These are phyloP conservation scores for Drosophila pseudoobscura DNA, from an alignment of 1,140 invertebrate genomes.

Conservation along the genomic window DNA sequence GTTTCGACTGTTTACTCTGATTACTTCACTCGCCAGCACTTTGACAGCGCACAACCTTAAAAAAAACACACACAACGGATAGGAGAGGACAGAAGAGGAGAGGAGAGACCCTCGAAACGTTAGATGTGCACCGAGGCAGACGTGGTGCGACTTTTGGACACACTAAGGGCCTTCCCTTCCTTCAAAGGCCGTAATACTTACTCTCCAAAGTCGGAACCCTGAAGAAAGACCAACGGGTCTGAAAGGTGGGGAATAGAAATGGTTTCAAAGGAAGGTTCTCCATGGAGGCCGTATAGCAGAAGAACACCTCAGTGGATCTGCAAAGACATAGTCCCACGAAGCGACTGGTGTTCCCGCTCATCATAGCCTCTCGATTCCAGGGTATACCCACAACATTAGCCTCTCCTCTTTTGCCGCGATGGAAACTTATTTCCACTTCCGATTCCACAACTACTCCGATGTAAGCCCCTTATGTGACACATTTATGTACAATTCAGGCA, in stretches of 20 bases:
- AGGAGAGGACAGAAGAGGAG: neutral
- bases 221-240: no score
- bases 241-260: no score
- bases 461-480: constrained; percentile 45
- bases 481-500: constrained; percentile 34
- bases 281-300: no score
- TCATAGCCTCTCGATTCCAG: no score
- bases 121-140: constrained; percentile 1
- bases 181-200: no score
- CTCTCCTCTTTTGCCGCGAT: constrained; percentile 12
- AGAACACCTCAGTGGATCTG: no score
- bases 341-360: no score
- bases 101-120: neutral
- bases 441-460: constrained; percentile 43
- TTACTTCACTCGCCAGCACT: constrained; percentile 61
- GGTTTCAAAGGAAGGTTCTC: no score
- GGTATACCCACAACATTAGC: no score
- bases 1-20: constrained; percentile 52
- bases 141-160: constrained; percentile 14
- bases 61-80: constrained; percentile 28
- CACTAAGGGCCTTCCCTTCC: neutral
- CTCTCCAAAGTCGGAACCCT: no score
- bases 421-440: constrained; percentile 75
- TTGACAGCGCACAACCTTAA: neutral
- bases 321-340: no score